Evolutionary conservation across 2,797 vertebrate species (phyloP), one percentile per base, ranked within the genome.

Genomic region (Stomatorhinus walkeri): DNA sequence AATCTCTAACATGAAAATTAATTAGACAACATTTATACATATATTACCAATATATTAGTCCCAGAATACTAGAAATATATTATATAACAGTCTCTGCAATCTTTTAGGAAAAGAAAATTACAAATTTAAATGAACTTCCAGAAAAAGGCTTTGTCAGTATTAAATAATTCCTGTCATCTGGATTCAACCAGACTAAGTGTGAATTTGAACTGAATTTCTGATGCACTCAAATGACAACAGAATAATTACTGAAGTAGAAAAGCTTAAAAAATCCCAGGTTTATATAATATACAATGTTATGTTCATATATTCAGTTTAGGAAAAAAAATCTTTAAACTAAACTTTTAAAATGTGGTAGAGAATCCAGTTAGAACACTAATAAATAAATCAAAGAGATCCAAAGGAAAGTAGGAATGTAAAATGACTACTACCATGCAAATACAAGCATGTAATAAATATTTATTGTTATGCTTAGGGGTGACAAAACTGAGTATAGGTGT

Each of bases 61-160:
- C 3, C 16, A 81, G 40, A 46, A 46, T n/a, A 19, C n/a, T 81
- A 46, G 19, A 81, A 81, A 81, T 43, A 81, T n/a, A 46, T 43
- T 81, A 81, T n/a, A 81, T 81, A 81, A 81, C 76, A 46, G 36
- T 43, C 76, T 43, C 36, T 46, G 36, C 76, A 19, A 46, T 81
- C 76, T 46, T 81, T 43, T 46, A 43, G 36, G 76, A 81, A 81
- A 81, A 81, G 76, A 40, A 43, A 46, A 81, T 81, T 81, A 81
- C 40, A 81, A 81, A 81, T 81, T 81, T 81, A 81, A 81, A 81
- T 81, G 8, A 81, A 81, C 40, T 81, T 81, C 76, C 76, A 81
- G 36, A 46, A 43, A 81, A 81, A 81, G 76, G 40, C 36, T 81
- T 81, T 81, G 76, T 81, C 40, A 46, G 40, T 46, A 81, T 81